Evolutionary conservation across 2,113 vertebrate genomes (phyloP), one percentile per base, ranked within the genome.

Genomic region (Ophthalmolycus amberensis): DNA sequence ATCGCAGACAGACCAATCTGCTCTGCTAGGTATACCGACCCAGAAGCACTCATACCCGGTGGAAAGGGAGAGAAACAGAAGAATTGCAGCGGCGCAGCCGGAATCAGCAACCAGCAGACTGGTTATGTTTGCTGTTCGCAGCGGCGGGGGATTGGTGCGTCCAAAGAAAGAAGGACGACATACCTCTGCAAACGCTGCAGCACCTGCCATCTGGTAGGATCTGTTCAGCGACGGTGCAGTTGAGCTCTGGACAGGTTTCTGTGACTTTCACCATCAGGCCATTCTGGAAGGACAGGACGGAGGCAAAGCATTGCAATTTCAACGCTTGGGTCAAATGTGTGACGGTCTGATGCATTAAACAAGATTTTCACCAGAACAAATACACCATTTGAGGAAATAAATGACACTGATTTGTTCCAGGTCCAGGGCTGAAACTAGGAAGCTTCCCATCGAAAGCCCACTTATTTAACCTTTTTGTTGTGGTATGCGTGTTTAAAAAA

Each of bases 151-250:
- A 68, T 8, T 6, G n/a, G 75, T 52, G 66, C 2, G 46, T 59
- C 46, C 65, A 67, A 22, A 52, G 40, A 63, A 48, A 67, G 77
- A 11, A 22, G 46, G 6, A 18, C 42, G 37, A 73, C 86, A 16
- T 85, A 99, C 98, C 98, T 97, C 92, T 93, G 71, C 98, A 99
- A 75, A 99, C 97, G 16, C 94, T 96, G 92, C 98, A 99, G 77
- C 98, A 99, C n/a, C 97, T 95, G 88, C 96, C 96, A 85, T 99
- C 97, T 0, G 97, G 97, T 67, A 99, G 88, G 80, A 99, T 91
- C 3, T 96, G 96, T 15, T 99, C 97, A 38, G 85, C 84, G 75
- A 94, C 75, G 1, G 96, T 96, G 92, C 98, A 99, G 95, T 99
- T 98, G 88, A 99, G 85, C 6, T 95, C 92, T 0, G 96, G 96